These are phyloP conservation scores for Xestia xanthographa DNA, from an alignment of 2,888 invertebrate genomes.

Conservation along the genomic window DNA sequence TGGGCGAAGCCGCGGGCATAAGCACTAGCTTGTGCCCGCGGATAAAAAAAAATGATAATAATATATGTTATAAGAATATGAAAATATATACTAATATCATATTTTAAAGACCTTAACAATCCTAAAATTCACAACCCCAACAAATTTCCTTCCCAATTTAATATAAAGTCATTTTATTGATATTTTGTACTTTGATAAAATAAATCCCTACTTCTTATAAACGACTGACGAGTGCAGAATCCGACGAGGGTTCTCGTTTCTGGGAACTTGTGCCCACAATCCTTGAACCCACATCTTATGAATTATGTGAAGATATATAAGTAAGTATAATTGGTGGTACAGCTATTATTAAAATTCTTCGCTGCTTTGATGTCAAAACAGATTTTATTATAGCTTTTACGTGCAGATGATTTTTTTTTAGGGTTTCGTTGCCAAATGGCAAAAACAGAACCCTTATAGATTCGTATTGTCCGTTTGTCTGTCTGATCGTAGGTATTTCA, in stretches of 20 bases:
- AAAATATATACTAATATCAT: not conserved
- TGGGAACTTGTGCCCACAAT: conserved; percentile 26
- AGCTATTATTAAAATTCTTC: conserved; percentile 16
- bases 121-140: not conserved
- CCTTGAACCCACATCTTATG: conserved; percentile 39
- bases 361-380: not conserved
- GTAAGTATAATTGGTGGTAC: not conserved
- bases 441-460: not conserved
- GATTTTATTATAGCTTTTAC: not conserved
- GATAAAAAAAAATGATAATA: no score
- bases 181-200: conserved; percentile 31
- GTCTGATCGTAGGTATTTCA: no score
- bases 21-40: no score
- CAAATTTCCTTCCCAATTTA: not conserved
- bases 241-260: conserved; percentile 39
- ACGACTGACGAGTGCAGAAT: conserved; percentile 44
- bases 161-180: conserved; percentile 11
- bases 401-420: not conserved
- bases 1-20: no score
- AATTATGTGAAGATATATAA: conserved; percentile 7
- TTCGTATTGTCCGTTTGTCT: no score
- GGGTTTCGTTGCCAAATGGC: not conserved
- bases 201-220: conserved; percentile 27
- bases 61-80: no score
- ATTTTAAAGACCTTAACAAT: not conserved